phyloP scores from a whole-genome alignment of 37 sponge, comb jelly and placozoan species.

The Diacarnus erythraeanus region DNA sequence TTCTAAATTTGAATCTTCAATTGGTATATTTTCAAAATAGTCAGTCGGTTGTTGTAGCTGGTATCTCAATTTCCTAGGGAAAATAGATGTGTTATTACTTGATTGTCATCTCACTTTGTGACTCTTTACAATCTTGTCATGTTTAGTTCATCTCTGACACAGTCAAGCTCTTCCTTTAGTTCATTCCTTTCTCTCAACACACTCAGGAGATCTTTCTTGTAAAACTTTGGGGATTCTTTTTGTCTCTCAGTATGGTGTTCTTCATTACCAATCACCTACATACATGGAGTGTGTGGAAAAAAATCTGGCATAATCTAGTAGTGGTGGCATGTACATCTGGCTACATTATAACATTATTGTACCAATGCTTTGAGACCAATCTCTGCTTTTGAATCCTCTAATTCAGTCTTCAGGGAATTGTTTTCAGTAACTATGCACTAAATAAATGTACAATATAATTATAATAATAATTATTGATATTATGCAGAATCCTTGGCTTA shows the following conservation, averaged over 20 bases:
- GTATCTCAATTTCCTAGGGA: background rate
- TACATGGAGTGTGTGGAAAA: background rate
- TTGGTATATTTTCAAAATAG: background rate
- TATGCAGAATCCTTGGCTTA: background rate
- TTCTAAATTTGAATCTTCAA: background rate
- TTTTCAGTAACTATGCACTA: slow-evolving; percentile 12
- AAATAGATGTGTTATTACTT: background rate
- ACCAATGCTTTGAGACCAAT: background rate
- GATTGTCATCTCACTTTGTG: background rate
- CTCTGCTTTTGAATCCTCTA: slow-evolving; percentile 21
- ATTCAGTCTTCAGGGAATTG: background rate
- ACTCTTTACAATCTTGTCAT: slow-evolving; percentile 22
- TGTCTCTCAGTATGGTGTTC: background rate
- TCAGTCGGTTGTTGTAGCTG: background rate
- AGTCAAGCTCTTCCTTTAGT: slow-evolving; percentile 47
- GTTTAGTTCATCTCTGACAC: slow-evolving; percentile 51
- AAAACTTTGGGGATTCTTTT: slow-evolving; percentile 44
- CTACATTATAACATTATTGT: too few species aligned
- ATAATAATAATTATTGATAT: background rate
- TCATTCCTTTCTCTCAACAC: slow-evolving; percentile 56
- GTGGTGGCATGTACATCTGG: background rate
- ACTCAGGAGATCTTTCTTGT: slow-evolving; percentile 53
- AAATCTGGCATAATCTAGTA: background rate
- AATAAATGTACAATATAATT: background rate
- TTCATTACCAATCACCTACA: slow-evolving; percentile 8